Conservation (phyloP, 2,888 invertebrate species). For the Drosophila infuscata region DNA sequence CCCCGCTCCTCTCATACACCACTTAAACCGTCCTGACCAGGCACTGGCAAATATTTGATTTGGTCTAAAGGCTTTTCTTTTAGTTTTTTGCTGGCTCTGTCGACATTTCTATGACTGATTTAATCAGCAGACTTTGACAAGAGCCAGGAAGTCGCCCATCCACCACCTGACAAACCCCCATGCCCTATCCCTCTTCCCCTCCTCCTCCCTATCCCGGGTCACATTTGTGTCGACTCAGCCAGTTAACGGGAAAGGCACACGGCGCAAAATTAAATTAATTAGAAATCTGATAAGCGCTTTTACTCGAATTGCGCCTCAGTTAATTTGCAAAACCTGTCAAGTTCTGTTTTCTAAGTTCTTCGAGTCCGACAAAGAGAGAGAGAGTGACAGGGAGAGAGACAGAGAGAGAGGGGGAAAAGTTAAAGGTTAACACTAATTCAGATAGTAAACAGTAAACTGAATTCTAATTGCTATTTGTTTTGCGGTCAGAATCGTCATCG, state of each 20-base stretch:
- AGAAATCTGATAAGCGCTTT: slow-evolving; percentile 76
- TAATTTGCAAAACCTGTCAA: slow-evolving; percentile 64
- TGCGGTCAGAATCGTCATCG: slow-evolving; percentile 11
- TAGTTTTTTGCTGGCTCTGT: slow-evolving; percentile 48
- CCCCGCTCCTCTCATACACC: neutral
- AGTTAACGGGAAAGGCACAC: slow-evolving; percentile 51
- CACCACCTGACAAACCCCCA: slow-evolving; percentile 48
- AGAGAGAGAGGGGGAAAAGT: neutral
- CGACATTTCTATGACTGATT: slow-evolving; percentile 82
- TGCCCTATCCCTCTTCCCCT: neutral
- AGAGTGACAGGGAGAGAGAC: no score
- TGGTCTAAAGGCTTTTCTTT: slow-evolving; percentile 74
- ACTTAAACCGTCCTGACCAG: slow-evolving; percentile 48
- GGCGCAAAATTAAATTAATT: slow-evolving; percentile 78
- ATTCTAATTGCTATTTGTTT: slow-evolving; percentile 41
- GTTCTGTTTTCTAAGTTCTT: slow-evolving; percentile 38
- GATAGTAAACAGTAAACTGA: slow-evolving; percentile 30
- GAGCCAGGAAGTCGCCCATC: slow-evolving; percentile 75
- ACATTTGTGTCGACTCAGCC: slow-evolving; percentile 68
- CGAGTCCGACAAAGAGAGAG: neutral
- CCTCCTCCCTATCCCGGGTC: neutral
- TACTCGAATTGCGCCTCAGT: slow-evolving; percentile 77
- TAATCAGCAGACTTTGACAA: slow-evolving; percentile 81
- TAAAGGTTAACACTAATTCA: slow-evolving; percentile 40
- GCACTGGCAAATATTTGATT: slow-evolving; percentile 76